These are phyloP conservation scores for Tetranychus urticae DNA, from an alignment of 1,140 invertebrate species.

Conservation along the genomic window DNA sequence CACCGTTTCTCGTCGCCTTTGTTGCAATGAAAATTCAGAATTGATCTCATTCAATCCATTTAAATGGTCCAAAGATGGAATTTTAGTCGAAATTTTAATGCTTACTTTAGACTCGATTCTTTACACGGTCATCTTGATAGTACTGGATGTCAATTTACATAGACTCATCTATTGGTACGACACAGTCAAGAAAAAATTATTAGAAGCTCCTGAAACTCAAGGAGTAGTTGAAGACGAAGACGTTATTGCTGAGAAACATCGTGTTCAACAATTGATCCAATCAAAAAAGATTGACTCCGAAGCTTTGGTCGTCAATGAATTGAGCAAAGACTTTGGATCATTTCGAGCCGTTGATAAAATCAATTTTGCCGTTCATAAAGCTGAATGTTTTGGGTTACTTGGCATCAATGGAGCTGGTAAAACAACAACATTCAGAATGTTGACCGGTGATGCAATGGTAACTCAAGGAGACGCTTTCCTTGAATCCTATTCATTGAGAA, in stretches of 20 bases:
- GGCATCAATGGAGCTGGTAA: conserved; percentile 23
- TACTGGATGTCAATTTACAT: no score
- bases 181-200: not conserved
- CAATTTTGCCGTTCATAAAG: conserved; percentile 15
- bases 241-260: conserved; percentile 1
- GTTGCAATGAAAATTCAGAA: no score
- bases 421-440: conserved; percentile 20
- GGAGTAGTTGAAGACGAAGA: conserved; percentile 1
- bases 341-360: conserved; percentile 13
- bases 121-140: no score
- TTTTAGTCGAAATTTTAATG: not conserved
- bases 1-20: no score
- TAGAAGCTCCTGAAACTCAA: not conserved
- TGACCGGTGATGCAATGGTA: conserved; percentile 19
- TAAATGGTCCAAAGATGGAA: not conserved
- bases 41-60: no score
- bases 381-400: conserved; percentile 27
- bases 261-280: not conserved
- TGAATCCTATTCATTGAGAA: conserved; percentile 2
- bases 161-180: not conserved
- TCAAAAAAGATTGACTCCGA: not conserved
- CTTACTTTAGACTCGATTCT: no score
- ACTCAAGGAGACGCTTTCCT: conserved; percentile 17
- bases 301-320: conserved; percentile 7
- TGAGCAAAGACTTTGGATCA: conserved; percentile 10